Evolutionary conservation across 2,797 vertebrate genomes (phyloP), one percentile per base, ranked within the genome.

Genomic region (Syndactyla subalaris): DNA sequence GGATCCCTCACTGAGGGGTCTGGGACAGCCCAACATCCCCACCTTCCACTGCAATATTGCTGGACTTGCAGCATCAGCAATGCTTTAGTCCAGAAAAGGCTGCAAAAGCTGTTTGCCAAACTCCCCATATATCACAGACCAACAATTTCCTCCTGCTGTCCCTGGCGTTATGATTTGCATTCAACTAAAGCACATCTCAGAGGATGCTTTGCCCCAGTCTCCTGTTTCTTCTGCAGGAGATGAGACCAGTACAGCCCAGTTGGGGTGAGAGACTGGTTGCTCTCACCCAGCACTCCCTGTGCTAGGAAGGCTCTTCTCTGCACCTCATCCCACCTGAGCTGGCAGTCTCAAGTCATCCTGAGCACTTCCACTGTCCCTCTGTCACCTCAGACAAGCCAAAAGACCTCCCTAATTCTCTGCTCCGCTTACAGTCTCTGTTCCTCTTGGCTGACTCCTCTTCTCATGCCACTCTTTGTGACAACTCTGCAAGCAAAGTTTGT

Each of bases 391-490:
- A 51, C 7, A 61, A 68, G 77, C 43, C 89, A 72, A 95, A 92
- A 78, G 26, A 82, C 55, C 92, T 91, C 92, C 79, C n/a, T 12
- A 87, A 87, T 72, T 92, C 89, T 92, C 95, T 86, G 59, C 41
- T 49, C 61, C 13, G 1, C 32, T 78, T 41, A 38, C 55, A 57
- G 85, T 70, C 78, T 88, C 78, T 97, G 97, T 96, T 98, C 98
- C 95, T 98, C 92, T 98, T 98, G 97, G 97, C 97, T 79, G 62
- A 45, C 59, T 62, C 58, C 96, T 93, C 97, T 98, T 92, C 61
- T 71, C 96, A 91, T 93, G 96, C 95, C 95, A 97, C 94, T 90
- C 94, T 96, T 97, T 96, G 97, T 95, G 95, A 96, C 96, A 97
- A 70, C 93, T 89, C 96, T 97, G 97, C 96, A 92, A 97, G 94